These are phyloP conservation scores for Brachypodius melanocephalos DNA, from an alignment of 2,113 vertebrate genomes.

Conservation along the genomic window DNA sequence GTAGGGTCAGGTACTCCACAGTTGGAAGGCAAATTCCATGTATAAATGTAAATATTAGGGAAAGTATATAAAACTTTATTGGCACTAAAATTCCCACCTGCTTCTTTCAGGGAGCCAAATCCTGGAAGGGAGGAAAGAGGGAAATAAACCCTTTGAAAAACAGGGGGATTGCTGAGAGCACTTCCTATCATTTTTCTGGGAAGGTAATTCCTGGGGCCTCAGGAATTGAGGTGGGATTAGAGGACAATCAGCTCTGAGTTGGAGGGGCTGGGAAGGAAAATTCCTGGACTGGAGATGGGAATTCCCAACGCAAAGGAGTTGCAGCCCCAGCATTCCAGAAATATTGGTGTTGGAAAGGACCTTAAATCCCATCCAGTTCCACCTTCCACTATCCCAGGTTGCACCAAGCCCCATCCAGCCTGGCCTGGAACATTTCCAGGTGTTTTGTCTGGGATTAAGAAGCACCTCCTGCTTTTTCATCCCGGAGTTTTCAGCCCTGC, in stretches of 20 bases:
- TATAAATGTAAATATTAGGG: not conserved
- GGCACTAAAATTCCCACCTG: not conserved
- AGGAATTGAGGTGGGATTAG: not conserved
- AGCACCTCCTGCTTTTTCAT: not conserved
- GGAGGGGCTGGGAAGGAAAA: not conserved
- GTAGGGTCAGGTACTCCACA: not conserved
- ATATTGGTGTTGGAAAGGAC: not conserved
- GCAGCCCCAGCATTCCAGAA: not conserved
- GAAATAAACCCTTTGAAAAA: not conserved
- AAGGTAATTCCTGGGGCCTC: not conserved
- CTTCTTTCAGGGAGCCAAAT: not conserved
- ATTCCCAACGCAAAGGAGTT: rapidly evolving
- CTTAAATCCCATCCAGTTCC: not conserved
- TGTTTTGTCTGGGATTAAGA: not conserved
- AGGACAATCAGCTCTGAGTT: not conserved
- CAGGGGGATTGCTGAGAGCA: not conserved
- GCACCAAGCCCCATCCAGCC: not conserved
- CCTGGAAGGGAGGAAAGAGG: not conserved
- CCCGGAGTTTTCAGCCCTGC: not conserved
- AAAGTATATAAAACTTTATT: slow-evolving; percentile 22
- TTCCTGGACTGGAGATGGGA: not conserved
- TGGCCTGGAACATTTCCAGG: no score
- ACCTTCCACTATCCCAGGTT: not conserved
- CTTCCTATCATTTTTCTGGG: not conserved
- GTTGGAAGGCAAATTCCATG: not conserved